A percentile compares a stretch with the other conserved stretches of the same genome.
Evolutionary conservation across 2,113 vertebrate species (phyloP).

Genomic region (Hippocampus abdominalis): DNA sequence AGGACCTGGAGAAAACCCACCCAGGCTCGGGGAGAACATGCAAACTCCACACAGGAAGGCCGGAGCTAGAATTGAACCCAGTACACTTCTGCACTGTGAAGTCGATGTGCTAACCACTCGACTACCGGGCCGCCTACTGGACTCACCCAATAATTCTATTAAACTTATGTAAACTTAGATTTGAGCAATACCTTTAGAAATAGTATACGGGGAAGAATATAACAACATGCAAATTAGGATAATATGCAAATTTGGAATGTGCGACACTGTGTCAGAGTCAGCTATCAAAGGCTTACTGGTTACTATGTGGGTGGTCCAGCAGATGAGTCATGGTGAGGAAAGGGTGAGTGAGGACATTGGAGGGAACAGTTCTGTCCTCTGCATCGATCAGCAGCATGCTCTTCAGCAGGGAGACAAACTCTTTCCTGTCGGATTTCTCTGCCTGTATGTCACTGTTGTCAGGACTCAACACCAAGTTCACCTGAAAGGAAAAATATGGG

Average conservation of each 20-base stretch:
- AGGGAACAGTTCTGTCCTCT: conserved; percentile 86
- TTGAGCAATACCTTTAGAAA: background rate
- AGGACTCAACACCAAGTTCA: conserved; percentile 92
- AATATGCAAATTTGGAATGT: background rate
- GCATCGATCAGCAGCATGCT: conserved; percentile 94
- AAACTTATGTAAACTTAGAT: background rate
- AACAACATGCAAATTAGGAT: background rate
- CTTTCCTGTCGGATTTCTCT: conserved; percentile 91
- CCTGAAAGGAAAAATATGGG: conserved; percentile 65
- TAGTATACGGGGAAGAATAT: background rate
- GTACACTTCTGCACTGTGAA: too few relatives aligned
- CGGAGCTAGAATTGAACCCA: too few relatives aligned
- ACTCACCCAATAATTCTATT: background rate
- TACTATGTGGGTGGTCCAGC: conserved; percentile 93
- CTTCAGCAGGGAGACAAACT: conserved; percentile 94
- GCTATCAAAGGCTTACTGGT: conserved; percentile 78
- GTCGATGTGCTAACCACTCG: too few relatives aligned
- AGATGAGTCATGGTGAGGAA: conserved; percentile 98
- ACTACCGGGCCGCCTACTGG: too few relatives aligned
- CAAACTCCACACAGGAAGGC: too few relatives aligned
- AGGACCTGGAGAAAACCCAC: too few relatives aligned
- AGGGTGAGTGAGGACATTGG: conserved; percentile 85
- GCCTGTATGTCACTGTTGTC: conserved; percentile 90
- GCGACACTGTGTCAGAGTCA: background rate
- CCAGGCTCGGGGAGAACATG: too few relatives aligned